phyloP scores from a whole-genome alignment of 37 sponge, comb jelly and placozoan species.

The Ephydatia muelleri region DNA sequence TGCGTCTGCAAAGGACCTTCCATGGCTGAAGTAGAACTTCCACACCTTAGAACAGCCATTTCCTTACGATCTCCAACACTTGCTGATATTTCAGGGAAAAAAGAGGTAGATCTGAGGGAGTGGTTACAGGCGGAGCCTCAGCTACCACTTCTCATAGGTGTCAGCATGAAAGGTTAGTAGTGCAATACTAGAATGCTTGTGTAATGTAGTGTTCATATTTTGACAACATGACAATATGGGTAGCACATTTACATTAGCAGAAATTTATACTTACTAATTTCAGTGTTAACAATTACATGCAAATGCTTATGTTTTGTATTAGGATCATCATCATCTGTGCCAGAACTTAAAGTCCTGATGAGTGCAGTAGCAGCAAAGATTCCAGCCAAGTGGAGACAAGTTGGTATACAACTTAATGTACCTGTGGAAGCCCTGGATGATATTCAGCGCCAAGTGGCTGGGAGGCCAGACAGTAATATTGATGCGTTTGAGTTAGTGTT shows the following conservation, averaged over 20 bases:
- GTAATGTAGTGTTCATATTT: too few relatives aligned
- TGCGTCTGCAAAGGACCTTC: neutral
- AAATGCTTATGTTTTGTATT: neutral
- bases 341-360: neutral
- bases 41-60: neutral
- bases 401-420: neutral
- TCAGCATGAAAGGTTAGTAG: neutral
- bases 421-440: neutral
- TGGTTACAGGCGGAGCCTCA: neutral
- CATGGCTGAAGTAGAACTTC: neutral
- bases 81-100: neutral
- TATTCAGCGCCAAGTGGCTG: neutral
- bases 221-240: too few relatives aligned
- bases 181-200: neutral
- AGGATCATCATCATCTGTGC: neutral
- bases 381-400: neutral
- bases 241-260: too few relatives aligned
- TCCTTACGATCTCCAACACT: neutral
- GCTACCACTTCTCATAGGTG: neutral
- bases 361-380: neutral
- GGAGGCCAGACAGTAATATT: neutral
- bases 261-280: too few relatives aligned
- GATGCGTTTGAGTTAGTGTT: neutral
- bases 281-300: neutral
- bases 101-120: neutral